phyloP scores from a whole-genome alignment of 2,888 invertebrate species.

The Ferrisia virgata region DNA sequence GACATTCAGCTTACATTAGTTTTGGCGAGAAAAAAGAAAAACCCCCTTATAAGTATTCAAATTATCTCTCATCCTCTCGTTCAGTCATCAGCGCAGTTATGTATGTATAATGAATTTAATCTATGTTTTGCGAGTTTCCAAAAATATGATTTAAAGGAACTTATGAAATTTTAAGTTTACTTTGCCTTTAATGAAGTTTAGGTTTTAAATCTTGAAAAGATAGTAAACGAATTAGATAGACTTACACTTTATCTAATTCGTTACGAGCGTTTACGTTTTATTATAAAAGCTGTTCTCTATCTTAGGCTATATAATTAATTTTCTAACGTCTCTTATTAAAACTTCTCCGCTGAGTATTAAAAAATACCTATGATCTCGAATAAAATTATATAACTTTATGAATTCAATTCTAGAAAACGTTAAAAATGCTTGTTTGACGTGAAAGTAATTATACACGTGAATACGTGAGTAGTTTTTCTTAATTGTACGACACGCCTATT shows the following conservation, averaged over 20 bases:
- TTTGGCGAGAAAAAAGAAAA: background rate
- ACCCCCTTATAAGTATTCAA: background rate
- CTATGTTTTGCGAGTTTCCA: constrained; percentile 11
- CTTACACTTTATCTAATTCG: constrained; percentile 18
- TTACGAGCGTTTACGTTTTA: background rate
- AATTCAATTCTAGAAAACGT: background rate
- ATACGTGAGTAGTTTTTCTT: background rate
- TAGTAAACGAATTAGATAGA: constrained; percentile 24
- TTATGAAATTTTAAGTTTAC: constrained; percentile 17
- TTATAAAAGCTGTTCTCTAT: constrained; percentile 5
- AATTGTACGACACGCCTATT: too few relatives aligned
- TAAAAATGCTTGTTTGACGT: background rate
- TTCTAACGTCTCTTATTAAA: constrained; percentile 5
- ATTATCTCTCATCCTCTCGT: too few relatives aligned
- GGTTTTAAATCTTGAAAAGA: constrained; percentile 18
- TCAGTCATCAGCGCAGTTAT: background rate
- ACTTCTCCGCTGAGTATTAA: background rate
- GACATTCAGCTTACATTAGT: too few relatives aligned
- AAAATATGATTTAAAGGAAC: constrained; percentile 20
- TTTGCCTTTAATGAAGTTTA: constrained; percentile 24
- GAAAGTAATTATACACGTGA: background rate
- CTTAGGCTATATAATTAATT: constrained; percentile 21
- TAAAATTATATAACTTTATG: constrained; percentile 18
- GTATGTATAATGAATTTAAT: constrained; percentile 14
- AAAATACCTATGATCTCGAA: constrained; percentile 19